Conservation (phyloP, 2,797 vertebrate species). For the Sebastes hubbsi region DNA sequence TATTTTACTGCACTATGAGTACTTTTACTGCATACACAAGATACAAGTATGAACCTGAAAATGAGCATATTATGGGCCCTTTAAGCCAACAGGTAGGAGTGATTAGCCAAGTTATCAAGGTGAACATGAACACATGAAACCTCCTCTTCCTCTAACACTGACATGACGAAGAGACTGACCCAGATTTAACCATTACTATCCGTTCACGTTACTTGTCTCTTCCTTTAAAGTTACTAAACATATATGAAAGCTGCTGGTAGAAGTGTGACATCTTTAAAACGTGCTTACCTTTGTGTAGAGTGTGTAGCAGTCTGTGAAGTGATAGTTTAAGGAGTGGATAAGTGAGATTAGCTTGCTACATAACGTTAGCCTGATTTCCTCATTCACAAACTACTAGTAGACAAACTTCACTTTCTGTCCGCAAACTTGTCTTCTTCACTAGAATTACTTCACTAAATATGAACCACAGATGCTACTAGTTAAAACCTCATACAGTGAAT, state of each 20-base stretch:
- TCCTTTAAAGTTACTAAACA: not conserved
- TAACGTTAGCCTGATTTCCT: constrained; percentile 78
- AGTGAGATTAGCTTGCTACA: constrained; percentile 77
- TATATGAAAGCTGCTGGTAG: not conserved
- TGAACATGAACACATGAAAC: constrained; percentile 1
- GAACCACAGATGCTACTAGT: not conserved
- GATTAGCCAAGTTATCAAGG: not conserved
- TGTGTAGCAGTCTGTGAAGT: not conserved
- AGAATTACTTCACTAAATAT: not conserved
- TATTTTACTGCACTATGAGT: too few species aligned
- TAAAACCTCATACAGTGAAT: constrained; percentile 15
- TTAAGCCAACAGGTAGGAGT: not conserved
- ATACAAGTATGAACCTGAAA: too few species aligned
- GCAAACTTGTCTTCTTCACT: not conserved
- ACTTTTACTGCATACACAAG: too few species aligned
- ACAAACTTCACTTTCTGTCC: not conserved
- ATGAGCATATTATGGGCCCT: too few species aligned
- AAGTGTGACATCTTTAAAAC: not conserved
- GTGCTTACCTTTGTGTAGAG: constrained; percentile 53
- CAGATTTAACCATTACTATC: constrained; percentile 51
- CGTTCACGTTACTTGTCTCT: not conserved
- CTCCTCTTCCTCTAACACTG: constrained; percentile 19
- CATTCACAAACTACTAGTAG: constrained; percentile 46
- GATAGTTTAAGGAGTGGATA: constrained; percentile 21
- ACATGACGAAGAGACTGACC: constrained; percentile 58